Evolutionary conservation across 1,140 invertebrate species (phyloP).

Genomic region (Brachionus rotundiformis): DNA sequence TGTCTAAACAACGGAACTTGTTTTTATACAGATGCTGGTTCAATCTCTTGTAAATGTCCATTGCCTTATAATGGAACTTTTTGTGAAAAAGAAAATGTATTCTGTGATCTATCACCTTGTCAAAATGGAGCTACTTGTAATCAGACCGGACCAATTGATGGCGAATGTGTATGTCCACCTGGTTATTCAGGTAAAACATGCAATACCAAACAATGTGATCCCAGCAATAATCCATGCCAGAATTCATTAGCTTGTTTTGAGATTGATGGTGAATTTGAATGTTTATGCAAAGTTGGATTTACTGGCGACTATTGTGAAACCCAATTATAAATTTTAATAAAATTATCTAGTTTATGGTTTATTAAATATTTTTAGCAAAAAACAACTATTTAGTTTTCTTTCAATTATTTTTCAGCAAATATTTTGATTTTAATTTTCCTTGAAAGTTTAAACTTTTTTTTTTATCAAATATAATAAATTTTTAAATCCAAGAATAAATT

Average conservation of each 20-base stretch:
- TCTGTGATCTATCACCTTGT: conserved; percentile 17
- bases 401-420: too few relatives aligned
- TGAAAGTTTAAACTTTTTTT: too few relatives aligned
- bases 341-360: too few relatives aligned
- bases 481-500: too few relatives aligned
- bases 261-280: not conserved
- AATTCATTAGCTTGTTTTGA: not conserved
- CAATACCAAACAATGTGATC: not conserved
- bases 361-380: too few relatives aligned
- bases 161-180: not conserved
- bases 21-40: not conserved
- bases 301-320: conserved; percentile 1
- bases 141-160: not conserved
- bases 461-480: too few relatives aligned
- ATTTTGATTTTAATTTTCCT: too few relatives aligned
- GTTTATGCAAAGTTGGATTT: not conserved
- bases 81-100: not conserved
- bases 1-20: conserved; percentile 13
- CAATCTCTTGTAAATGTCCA: conserved; percentile 16
- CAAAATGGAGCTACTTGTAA: conserved; percentile 41
- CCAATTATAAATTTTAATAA: too few relatives aligned
- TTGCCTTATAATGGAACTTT: conserved; percentile 1
- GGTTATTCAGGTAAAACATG: not conserved
- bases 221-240: conserved; percentile 10
- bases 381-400: not conserved